Conservation (phyloP, 2,888 invertebrate species). For the Hemicrepidius hirtus region DNA sequence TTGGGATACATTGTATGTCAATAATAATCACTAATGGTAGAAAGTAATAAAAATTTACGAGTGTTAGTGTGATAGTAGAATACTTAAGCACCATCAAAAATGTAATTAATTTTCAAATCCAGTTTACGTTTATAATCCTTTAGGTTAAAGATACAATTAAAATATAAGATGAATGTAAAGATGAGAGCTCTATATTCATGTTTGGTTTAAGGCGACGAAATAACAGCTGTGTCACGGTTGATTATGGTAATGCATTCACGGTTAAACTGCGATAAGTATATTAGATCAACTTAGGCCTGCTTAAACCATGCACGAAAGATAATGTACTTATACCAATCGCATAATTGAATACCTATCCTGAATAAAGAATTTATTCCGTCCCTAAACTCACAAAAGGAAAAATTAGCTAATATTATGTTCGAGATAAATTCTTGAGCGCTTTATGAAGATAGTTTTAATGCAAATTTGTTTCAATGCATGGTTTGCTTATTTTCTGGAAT, state of each 20-base stretch:
- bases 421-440: too few relatives aligned
- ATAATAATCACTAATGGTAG: too few relatives aligned
- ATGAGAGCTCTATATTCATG: conserved; percentile 23
- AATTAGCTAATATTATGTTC: too few relatives aligned
- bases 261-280: conserved; percentile 41
- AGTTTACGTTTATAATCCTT: neutral
- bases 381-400: too few relatives aligned
- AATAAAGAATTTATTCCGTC: conserved; percentile 15
- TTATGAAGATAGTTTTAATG: too few relatives aligned
- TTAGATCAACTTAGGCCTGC: conserved; percentile 32
- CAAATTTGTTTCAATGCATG: too few relatives aligned
- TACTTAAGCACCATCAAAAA: too few relatives aligned
- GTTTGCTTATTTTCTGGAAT: too few relatives aligned
- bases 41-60: too few relatives aligned
- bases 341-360: conserved; percentile 31
- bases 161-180: neutral
- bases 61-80: too few relatives aligned
- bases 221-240: conserved; percentile 35
- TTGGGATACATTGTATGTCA: too few relatives aligned
- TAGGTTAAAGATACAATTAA: neutral
- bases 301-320: conserved; percentile 12
- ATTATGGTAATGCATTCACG: conserved; percentile 29
- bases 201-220: conserved; percentile 37
- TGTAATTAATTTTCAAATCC: too few relatives aligned
- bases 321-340: conserved; percentile 10